phyloP scores from a whole-genome alignment of 2,797 vertebrate species.

The Emys orbicularis region DNA sequence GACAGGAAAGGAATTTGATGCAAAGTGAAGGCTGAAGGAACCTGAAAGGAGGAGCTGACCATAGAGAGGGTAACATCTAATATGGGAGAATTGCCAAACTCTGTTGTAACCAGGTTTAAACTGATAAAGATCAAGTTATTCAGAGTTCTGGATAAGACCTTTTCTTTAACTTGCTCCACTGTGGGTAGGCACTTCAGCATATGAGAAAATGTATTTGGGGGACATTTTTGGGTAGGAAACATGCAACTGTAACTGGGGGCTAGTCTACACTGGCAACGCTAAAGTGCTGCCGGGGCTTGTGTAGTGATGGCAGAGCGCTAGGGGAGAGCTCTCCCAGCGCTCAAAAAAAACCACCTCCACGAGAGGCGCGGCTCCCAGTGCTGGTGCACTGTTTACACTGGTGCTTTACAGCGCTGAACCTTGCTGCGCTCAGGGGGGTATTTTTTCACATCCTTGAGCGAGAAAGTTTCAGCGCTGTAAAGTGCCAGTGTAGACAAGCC shows the following conservation, averaged over 20 bases:
- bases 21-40: neutral
- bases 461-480: no score
- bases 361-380: no score
- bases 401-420: no score
- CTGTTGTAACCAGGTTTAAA: neutral
- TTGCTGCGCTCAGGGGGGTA: no score
- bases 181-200: neutral
- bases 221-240: neutral
- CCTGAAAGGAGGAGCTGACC: neutral
- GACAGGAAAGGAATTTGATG: neutral
- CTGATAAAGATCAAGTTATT: neutral
- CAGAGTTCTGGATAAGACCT: neutral
- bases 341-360: no score
- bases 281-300: no score
- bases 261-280: no score
- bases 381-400: no score
- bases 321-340: no score
- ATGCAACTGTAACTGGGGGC: neutral
- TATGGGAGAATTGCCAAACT: accelerated
- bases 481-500: neutral
- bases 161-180: neutral
- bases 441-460: no score
- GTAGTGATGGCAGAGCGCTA: no score
- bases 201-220: neutral
- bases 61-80: neutral